Conservation (phyloP, 53 echinoderm and acorn worm species). For the Paelopatides confundens region DNA sequence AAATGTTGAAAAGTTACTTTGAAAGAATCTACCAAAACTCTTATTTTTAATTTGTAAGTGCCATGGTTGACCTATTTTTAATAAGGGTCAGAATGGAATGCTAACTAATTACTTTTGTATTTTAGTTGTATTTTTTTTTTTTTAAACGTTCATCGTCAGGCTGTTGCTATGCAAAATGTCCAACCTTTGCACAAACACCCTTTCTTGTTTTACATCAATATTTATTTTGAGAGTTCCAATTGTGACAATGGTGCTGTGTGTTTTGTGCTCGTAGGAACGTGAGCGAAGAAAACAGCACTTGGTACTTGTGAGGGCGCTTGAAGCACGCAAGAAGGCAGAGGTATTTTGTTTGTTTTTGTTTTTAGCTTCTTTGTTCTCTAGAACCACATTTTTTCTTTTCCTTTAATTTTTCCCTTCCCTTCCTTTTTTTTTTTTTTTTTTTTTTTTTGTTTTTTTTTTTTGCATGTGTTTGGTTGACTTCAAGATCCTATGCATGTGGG, state of each 20-base stretch:
- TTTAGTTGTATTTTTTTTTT: too few relatives aligned
- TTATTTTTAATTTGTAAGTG: neutral
- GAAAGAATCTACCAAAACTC: too few relatives aligned
- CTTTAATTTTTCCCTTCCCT: neutral
- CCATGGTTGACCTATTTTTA: neutral
- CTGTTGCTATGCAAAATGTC: constrained; percentile 31
- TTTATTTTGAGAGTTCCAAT: constrained; percentile 1
- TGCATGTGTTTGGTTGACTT: neutral
- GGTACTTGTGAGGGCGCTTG: constrained; percentile 94
- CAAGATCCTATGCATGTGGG: neutral
- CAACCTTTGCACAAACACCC: constrained; percentile 38
- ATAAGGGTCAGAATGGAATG: neutral
- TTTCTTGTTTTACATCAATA: constrained; percentile 7
- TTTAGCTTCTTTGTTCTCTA: neutral
- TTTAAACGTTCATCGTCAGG: neutral
- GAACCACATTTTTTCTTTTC: neutral
- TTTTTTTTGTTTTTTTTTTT: neutral
- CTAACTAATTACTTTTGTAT: neutral
- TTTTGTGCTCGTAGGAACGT: constrained; percentile 82
- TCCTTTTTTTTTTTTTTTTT: neutral
- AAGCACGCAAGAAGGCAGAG: constrained; percentile 98
- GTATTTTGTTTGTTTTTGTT: constrained; percentile 54
- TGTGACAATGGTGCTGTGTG: constrained; percentile 52
- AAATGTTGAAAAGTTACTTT: too few relatives aligned
- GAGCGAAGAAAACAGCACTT: constrained; percentile 98